Evolutionary conservation across 2,888 invertebrate genomes (phyloP).

Genomic region (Tenthredo mesomela): DNA sequence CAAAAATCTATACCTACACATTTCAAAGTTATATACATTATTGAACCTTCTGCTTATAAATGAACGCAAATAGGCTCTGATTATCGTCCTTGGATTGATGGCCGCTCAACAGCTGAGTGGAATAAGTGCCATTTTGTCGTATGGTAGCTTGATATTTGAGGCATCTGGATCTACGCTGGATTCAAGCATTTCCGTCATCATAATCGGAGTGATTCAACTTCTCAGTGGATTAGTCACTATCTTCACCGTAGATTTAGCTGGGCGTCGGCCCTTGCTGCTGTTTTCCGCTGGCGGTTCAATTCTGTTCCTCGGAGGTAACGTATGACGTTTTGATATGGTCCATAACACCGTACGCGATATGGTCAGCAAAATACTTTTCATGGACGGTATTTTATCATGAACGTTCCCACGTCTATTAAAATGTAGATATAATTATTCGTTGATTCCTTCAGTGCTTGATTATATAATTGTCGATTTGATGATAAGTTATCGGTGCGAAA

Average conservation of each 20-base stretch:
- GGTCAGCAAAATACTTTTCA: background rate
- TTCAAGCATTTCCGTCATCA: background rate
- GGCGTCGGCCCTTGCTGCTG: constrained; percentile 55
- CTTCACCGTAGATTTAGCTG: constrained; percentile 53
- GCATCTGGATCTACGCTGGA: background rate
- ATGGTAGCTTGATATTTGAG: constrained; percentile 22
- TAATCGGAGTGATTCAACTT: constrained; percentile 37
- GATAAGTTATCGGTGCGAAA: background rate
- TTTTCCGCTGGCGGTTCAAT: constrained; percentile 36
- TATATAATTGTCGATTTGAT: background rate
- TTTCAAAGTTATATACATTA: too few relatives aligned
- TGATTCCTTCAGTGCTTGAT: background rate
- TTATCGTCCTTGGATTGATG: constrained; percentile 52
- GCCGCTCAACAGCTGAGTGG: constrained; percentile 58
- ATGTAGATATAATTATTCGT: background rate
- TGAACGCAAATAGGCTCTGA: constrained; percentile 22
- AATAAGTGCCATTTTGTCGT: constrained; percentile 37
- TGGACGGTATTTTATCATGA: background rate
- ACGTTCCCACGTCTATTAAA: background rate
- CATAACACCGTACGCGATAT: background rate
- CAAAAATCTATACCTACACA: too few relatives aligned
- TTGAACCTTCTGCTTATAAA: background rate
- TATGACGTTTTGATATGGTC: background rate
- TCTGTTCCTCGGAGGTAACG: constrained; percentile 16
- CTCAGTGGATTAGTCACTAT: background rate